Base-by-base conservation (phyloP, 2,113 vertebrate genomes). In the Salvator merianae region DNA sequence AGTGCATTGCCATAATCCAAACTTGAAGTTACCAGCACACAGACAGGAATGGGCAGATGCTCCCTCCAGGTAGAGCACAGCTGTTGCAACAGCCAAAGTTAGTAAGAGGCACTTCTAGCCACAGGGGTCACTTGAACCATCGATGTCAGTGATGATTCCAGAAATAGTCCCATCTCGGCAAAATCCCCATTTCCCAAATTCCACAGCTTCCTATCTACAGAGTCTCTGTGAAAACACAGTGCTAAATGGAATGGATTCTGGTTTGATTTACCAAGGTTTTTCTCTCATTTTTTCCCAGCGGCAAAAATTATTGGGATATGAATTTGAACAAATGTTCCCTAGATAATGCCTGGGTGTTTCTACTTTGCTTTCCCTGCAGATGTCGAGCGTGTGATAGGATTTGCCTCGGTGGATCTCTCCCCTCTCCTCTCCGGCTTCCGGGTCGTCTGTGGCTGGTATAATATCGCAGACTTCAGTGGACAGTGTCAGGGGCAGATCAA, bases 371-470 rank as follows among this genome's bases (percentile, higher is more conserved):
- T 68, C 65, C 30, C 71, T 59, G 38, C 91, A 99, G 99, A 97
- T 84, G 90, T 96, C 0, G 98, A 99, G 66, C 95, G 98, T 13
- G 98, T 98, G 89, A 95, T 99, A 68, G 99, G 99, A 24, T 99
- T 99, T 90, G 97, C 97, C 0, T 96, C 98, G 0, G 98, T 99
- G 71, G 98, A 99, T 92, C 96, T 99, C 50, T 98, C 97, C 10
- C 98, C 98, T 0, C 97, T 99, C n/a, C 96, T 99, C 0, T 98
- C 96, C 10, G 98, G 98, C 77, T 98, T 99, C 94, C 97, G 95
- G 89, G 97, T 97, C 0, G 95, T 99, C 84, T 99, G 98, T 1
- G 99, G 99, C 4, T 99, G 99, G 98, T 99, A 99, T 95, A 98
- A 99, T 86, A 97, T 99, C 87, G 97, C 95, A 0, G 98, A 99